A percentile compares a stretch with the other conserved stretches of the same genome.
Conservation (phyloP, 2,113 vertebrate genomes). For the Halcyon malimbica region DNA sequence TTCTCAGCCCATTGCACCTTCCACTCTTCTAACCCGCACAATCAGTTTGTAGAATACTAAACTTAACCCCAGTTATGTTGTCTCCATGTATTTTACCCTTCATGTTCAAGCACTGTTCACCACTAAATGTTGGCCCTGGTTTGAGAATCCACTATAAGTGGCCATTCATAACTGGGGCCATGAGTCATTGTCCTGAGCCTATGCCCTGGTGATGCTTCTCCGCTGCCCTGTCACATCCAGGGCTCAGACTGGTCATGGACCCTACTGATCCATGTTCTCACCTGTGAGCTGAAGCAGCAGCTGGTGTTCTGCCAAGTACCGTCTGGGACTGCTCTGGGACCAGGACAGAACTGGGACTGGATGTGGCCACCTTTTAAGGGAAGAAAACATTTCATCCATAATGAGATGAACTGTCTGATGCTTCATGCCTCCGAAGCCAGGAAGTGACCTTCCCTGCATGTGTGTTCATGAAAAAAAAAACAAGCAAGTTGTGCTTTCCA, state of each 20-base stretch:
- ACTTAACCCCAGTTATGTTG: not conserved
- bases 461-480: not conserved
- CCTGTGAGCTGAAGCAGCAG: not conserved
- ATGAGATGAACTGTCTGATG: not conserved
- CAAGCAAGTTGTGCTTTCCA: not conserved
- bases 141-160: not conserved
- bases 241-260: not conserved
- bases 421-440: not conserved
- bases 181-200: not conserved
- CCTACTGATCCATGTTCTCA: fast-evolving
- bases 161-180: not conserved
- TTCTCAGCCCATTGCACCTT: no score
- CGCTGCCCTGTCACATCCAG: fast-evolving
- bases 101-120: not conserved
- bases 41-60: not conserved
- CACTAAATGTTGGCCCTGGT: not conserved
- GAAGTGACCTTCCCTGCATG: not conserved
- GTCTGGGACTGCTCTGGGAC: not conserved
- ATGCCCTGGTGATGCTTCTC: not conserved
- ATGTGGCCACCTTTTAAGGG: not conserved
- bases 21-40: no score
- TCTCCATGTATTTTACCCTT: not conserved
- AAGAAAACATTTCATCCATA: not conserved
- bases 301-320: not conserved
- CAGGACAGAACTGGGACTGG: not conserved